Evolutionary conservation across 2,888 invertebrate species (phyloP), one percentile per base, ranked within the genome.

Genomic region (Plagiodera versicolora): DNA sequence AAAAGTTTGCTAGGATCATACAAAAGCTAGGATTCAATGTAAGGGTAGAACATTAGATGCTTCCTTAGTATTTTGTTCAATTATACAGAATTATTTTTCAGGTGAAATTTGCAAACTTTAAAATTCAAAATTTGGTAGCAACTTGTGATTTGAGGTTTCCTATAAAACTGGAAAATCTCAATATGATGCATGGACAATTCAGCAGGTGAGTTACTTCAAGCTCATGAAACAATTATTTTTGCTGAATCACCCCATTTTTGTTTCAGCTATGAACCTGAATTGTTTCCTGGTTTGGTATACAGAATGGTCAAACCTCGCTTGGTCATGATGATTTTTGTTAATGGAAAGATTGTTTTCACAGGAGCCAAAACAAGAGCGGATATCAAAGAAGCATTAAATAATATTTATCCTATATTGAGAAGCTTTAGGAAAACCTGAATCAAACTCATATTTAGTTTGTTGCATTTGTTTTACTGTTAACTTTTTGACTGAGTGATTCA

Each of bases 261-360:
- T 68, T 71, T 86, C 76, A 89, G 89, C 74, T 99, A 99, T 77
- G 99, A 99, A 80, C 98, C 99, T 0, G 99, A 99, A 81, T 82
- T 99, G 57, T 99, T 99, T 81, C 98, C 99, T 6, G 99, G 98
- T n/a, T 85, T 99, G 28, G 95, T 99, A 59, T 99, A 99, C 79
- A 86, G 98, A 73, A 94, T 99, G 95, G 93, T 98, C 44, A 91
- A 94, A 74, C 98, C 98, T 0, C 87, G 95, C 69, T 90, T 99
- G 67, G 98, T 98, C 3, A 82, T 99, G 65, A 83, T 99, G 10
- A 98, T 99, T 79, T 99, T 99, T 83, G 98, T 99, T 0, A 98
- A 98, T 79, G 99, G 99, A 57, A 99, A 99, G 86, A 89, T 99
- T 68, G 98, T 99, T 1, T 89, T 99, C 65, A 99, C 98, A 74